Evolutionary conservation across 2,797 vertebrate species (phyloP), one percentile per base, ranked within the genome.

Genomic region (Ctenopoma kingsleyae): DNA sequence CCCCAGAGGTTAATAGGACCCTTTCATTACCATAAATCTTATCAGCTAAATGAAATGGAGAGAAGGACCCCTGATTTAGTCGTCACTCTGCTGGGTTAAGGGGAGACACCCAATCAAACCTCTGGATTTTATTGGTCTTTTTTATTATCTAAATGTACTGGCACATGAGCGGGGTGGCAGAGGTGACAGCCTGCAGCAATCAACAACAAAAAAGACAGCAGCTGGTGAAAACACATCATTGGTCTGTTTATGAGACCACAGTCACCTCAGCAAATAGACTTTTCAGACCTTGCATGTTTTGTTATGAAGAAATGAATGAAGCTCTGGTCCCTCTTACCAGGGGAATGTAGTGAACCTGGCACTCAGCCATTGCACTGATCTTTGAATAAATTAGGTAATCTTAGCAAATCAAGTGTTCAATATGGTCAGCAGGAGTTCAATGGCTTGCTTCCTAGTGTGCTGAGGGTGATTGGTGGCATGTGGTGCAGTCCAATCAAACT

Each of bases 11-110:
- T 94, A 94, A 91, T 83, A 85, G 87, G 86, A 91, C 81, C 71
- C 89, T 89, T 91, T 92, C 83, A 91, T 93, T 91, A 89, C 84
- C 92, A 94, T 94, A 94, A 95, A 94, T 95, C 93, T 90, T 88
- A 93, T 90, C 92, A 90, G 87, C 89, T 92, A 93, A 93, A 92
- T 93, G 91, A 94, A 93, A 93, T 87, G 87, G 90, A 90, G 87
- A 88, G 78, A 86, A 75, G 86, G 81, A 86, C 83, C 85, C 77
- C 82, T 91, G 91, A 91, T 94, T 93, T 91, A 92, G 87, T 84
- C 50, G 55, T 76, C 80, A 64, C 78, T 85, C 84, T 61, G 72
- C 65, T 52, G 86, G 84, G 74, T 70, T 86, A 84, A 85, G 86
- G 86, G 84, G 90, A 88, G 85, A 80, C 84, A 90, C 90, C 90